A percentile compares a stretch with the other conserved stretches of the same genome.
phyloP scores from a whole-genome alignment of 2,888 invertebrate genomes.

The Brachyopa scutellaris region DNA sequence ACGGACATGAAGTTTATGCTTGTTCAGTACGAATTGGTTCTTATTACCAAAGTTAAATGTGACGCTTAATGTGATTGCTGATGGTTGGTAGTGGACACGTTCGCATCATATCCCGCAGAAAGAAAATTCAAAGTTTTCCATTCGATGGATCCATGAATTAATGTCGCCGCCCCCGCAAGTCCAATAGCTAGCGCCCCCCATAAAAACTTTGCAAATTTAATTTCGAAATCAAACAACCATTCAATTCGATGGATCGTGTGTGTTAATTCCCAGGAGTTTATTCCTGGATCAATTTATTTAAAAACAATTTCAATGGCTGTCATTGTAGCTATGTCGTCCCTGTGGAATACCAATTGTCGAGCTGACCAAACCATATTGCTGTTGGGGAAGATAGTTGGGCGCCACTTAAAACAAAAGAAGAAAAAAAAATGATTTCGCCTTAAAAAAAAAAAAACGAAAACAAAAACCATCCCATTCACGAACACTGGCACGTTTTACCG shows the following conservation, averaged over 20 bases:
- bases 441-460: conserved; percentile 21
- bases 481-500: too few species aligned
- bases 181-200: too few species aligned
- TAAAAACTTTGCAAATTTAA: conserved; percentile 12
- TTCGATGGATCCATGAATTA: not conserved
- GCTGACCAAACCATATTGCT: conserved; percentile 30
- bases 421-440: conserved; percentile 7
- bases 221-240: conserved; percentile 33
- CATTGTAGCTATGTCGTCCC: too few species aligned
- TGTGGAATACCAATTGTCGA: conserved; percentile 31
- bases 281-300: conserved; percentile 49
- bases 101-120: not conserved
- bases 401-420: not conserved
- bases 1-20: conserved; percentile 60
- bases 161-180: too few species aligned
- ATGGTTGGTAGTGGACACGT: conserved; percentile 44
- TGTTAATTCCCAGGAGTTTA: conserved; percentile 38
- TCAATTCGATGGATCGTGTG: conserved; percentile 35
- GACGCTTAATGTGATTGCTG: conserved; percentile 60
- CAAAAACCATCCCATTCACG: too few species aligned
- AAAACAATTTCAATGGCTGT: conserved; percentile 61
- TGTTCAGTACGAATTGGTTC: conserved; percentile 45
- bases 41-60: conserved; percentile 63
- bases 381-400: conserved; percentile 8
- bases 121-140: conserved; percentile 20